phyloP scores from a whole-genome alignment of 2,888 invertebrate species.

The Athalia rosae region DNA sequence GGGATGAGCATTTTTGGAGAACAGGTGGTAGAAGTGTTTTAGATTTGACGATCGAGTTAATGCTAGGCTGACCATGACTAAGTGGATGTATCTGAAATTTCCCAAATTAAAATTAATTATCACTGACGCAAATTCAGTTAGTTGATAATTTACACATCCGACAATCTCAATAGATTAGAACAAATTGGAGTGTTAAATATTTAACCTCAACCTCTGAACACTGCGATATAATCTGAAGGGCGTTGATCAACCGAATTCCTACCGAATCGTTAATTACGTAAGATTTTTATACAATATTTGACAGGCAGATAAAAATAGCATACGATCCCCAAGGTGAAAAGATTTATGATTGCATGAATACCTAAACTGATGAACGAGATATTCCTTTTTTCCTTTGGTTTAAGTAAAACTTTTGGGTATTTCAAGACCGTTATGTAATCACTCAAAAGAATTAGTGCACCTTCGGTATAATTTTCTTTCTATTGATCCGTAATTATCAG shows the following conservation, averaged over 20 bases:
- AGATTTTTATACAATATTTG: background rate
- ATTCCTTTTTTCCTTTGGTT: no score
- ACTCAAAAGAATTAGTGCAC: no score
- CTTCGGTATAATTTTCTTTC: no score
- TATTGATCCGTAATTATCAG: no score
- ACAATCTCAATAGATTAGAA: background rate
- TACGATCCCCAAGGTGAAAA: background rate
- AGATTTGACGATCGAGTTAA: constrained; percentile 1
- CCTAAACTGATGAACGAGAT: no score
- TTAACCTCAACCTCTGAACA: constrained; percentile 1
- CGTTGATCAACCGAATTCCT: background rate
- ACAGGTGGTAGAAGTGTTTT: constrained; percentile 15
- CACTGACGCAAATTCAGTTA: background rate
- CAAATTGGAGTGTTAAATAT: background rate
- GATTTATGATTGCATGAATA: no score
- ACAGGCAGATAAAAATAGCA: constrained; percentile 8
- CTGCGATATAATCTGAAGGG: background rate
- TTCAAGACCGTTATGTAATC: no score
- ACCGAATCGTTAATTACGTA: constrained; percentile 14
- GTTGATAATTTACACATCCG: background rate
- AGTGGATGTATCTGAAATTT: background rate
- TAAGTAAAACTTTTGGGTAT: no score
- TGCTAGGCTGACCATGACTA: constrained; percentile 28
- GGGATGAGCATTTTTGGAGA: constrained; percentile 6
- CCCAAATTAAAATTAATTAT: background rate